A percentile compares a stretch with the other conserved stretches of the same genome.
Evolutionary conservation across 2,888 invertebrate species (phyloP).

Genomic region (Sycophila texana): DNA sequence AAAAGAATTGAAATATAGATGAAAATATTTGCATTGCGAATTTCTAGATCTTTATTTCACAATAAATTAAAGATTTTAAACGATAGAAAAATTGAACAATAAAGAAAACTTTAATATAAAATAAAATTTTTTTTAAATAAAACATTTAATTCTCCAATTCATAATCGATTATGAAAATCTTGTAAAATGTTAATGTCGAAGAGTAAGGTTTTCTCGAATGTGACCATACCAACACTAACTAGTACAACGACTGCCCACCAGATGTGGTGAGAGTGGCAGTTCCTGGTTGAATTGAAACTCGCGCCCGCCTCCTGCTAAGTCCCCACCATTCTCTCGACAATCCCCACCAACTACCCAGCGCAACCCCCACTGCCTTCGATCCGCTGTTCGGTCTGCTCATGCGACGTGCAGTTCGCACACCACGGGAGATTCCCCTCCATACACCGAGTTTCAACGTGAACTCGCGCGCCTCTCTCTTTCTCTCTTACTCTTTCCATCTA

Average conservation of each 20-base stretch:
- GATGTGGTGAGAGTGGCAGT: conserved; percentile 72
- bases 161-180: no score
- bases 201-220: not conserved
- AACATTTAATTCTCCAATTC: no score
- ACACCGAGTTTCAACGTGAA: conserved; percentile 12
- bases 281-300: conserved; percentile 71
- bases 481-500: conserved; percentile 15
- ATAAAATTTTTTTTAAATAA: no score
- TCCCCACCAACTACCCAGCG: conserved; percentile 66
- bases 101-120: no score
- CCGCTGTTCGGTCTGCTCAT: conserved; percentile 29
- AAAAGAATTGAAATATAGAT: no score
- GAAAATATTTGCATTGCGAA: no score
- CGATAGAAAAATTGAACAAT: no score
- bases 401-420: conserved; percentile 32
- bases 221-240: conserved; percentile 16
- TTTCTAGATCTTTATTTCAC: no score
- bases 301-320: conserved; percentile 72
- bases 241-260: conserved; percentile 70
- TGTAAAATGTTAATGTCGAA: no score
- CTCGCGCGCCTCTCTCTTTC: conserved; percentile 20
- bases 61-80: no score
- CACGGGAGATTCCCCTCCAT: conserved; percentile 45
- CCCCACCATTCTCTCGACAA: conserved; percentile 65
- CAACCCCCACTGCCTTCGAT: conserved; percentile 54